These are phyloP conservation scores for Drosophila hamatofila DNA, from an alignment of 2,888 invertebrate species.

Conservation along the genomic window DNA sequence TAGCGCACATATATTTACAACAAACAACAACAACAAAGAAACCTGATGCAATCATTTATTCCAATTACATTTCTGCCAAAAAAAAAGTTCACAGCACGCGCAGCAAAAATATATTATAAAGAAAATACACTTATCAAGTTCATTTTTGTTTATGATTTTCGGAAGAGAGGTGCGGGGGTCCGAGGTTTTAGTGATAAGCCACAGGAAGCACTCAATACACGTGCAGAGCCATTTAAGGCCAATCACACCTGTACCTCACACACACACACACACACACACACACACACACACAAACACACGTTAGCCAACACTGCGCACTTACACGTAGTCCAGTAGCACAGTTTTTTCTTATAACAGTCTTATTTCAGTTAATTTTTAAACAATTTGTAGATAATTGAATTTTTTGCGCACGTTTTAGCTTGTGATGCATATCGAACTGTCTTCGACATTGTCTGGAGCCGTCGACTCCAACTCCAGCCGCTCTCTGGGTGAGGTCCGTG, in stretches of 20 bases:
- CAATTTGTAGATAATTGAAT: not conserved
- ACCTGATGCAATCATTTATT: conserved; percentile 28
- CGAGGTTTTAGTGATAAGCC: conserved; percentile 28
- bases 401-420: conserved; percentile 35
- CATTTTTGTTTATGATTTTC: conserved; percentile 16
- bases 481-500: conserved; percentile 46
- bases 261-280: not conserved
- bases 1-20: not conserved
- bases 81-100: conserved; percentile 29
- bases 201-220: conserved; percentile 27
- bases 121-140: conserved; percentile 30
- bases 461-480: not conserved
- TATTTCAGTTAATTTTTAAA: not conserved
- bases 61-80: conserved; percentile 39
- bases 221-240: conserved; percentile 22
- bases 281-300: not conserved
- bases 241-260: conserved; percentile 25
- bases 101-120: conserved; percentile 4
- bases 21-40: not conserved
- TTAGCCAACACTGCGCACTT: conserved; percentile 25
- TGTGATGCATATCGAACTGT: conserved; percentile 45
- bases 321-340: conserved; percentile 14
- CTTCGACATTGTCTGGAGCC: conserved; percentile 27
- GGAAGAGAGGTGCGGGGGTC: conserved; percentile 8
- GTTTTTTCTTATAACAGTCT: not conserved